Conservation (phyloP, 2,113 vertebrate species). For the Hyaena hyaena region DNA sequence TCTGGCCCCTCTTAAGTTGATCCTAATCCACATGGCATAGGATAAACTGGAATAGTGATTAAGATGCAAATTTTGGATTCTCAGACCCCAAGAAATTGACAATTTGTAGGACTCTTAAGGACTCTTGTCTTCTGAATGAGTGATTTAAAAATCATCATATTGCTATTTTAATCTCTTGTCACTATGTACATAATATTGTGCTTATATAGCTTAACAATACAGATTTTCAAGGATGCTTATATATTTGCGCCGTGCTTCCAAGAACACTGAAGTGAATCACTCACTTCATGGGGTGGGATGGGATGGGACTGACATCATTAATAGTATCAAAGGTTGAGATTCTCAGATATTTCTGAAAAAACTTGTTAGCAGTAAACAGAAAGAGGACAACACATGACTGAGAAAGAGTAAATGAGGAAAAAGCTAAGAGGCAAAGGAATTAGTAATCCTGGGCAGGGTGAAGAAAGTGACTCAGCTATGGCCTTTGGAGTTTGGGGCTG, state of each 20-base stretch:
- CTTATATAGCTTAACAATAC: not conserved
- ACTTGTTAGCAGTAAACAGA: not conserved
- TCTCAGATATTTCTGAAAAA: not conserved
- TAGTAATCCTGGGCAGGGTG: not conserved
- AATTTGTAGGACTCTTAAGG: not conserved
- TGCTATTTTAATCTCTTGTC: not conserved
- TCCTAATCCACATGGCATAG: not conserved
- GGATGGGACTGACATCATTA: not conserved
- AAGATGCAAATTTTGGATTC: not conserved
- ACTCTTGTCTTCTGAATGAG: not conserved
- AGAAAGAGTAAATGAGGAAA: not conserved
- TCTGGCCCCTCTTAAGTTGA: not conserved
- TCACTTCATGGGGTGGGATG: not conserved
- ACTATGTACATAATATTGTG: not conserved
- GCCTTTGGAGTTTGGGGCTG: not conserved
- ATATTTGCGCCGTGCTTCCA: not conserved
- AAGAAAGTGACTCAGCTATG: slow-evolving; percentile 51
- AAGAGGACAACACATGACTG: not conserved
- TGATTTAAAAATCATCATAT: not conserved
- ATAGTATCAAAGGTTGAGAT: not conserved
- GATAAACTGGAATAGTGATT: not conserved
- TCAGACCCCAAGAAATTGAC: not conserved
- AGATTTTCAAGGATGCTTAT: not conserved
- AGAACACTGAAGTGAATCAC: not conserved
- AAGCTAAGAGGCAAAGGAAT: not conserved